Base-by-base conservation (phyloP, 2,888 invertebrate species). In the Amblyteles armatorius region DNA sequence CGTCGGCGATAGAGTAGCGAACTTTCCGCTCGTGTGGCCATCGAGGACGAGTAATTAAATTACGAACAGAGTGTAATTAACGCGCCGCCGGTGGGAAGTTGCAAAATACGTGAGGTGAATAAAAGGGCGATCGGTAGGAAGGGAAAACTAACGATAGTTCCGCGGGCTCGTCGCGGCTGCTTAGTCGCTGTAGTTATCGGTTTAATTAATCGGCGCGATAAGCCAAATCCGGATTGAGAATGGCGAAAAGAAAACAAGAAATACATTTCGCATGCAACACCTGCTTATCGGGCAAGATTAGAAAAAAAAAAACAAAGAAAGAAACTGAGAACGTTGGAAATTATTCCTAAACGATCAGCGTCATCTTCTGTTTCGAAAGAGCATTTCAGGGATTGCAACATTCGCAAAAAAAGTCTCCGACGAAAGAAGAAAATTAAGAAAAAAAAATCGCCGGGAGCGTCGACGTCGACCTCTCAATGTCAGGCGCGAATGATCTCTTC, bases 31-130 rank as follows among this genome's bases (percentile, higher is more conserved):
- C 60, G 72, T 16, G 71, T 77, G 67, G 50, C 52, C 79, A 85
- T 73, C 82, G 79, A 68, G 85, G 79, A 85, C 85, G 72, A 68
- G 79, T 80, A 82, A 85, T 85, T 85, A 73, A 85, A 82, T 82
- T 82, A 80, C 85, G 82, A 82, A 82, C 72, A 77, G 79, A 36
- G 13, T 57, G 57, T 74, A 77, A 82, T 82, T 69, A 81, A 44
- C 57, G 19, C 60, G 63, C 52, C 57, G 29, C 50, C 29, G 73
- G 36, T 19, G 33, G 9, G 55, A 22, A 26, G 79, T 80, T 82
- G 82, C 67, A 73, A 79, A 85, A 85, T 74, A 48, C 74, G 65
- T 16, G 57, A 84, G 44, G 36, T 19, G 55, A 77, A 40, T 76
- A 52, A 74, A 52, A 74, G 80, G 71, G 60, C 52, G 48, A 52